Base-by-base conservation (phyloP, 2,797 vertebrate genomes). In the Sebastes dallii region DNA sequence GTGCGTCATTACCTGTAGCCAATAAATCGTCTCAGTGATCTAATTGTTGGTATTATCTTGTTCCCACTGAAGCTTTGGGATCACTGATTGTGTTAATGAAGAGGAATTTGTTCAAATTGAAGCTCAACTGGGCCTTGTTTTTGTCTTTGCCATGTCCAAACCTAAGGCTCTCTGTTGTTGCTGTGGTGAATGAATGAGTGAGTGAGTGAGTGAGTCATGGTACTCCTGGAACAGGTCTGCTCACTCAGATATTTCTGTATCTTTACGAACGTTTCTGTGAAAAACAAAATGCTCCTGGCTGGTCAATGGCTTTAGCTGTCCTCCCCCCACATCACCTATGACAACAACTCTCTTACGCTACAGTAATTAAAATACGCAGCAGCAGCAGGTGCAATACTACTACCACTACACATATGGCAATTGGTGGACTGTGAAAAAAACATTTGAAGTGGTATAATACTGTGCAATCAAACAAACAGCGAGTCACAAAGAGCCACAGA, bases 1-100 rank as follows among this genome's bases (percentile, higher is more conserved):
- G 39, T 46, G 39, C 10, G 29, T 50, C 56, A 42, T 56, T 56
- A 83, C 76, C 70, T 79, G 27, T 60, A 56, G 77, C 61, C 80
- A 84, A 75, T 87, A 83, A 87, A 85, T 86, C 18, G 22, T 50
- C 67, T 83, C 81, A 61, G 56, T 69, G 68, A 72, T 80, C 70
- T 93, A 82, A 90, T 90, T 89, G 81, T 72, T 80, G 81, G 81
- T n/a, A 54, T 88, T 84, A 80, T 88, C 72, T 82, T 30, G 72
- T 76, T 83, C 54, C 60, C 72, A 64, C 73, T 71, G 66, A 81
- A 67, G 69, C 83, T 60, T 56, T 67, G 50, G 80, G 77, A 86
- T 90, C 81, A 77, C 71, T 81, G 84, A 88, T 85, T 82, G 69
- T 89, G 70, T 80, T 86, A 87, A 88, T 86, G 74, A 84, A 72